Base-by-base conservation (phyloP, 2,113 vertebrate genomes). In the Heterotilapia buettikoferi region DNA sequence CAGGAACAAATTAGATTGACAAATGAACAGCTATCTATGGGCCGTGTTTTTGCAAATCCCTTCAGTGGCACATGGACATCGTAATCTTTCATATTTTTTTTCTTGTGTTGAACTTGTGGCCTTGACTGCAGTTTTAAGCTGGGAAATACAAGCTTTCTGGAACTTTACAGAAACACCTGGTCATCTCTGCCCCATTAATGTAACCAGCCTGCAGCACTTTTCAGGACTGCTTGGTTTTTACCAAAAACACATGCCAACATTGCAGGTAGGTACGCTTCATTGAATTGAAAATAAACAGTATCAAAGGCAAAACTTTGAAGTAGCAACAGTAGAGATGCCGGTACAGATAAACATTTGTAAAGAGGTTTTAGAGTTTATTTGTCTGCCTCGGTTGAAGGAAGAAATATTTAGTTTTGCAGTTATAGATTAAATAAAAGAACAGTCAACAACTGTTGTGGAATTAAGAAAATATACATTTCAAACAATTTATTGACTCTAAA, bases 241-340 rank as follows among this genome's bases (percentile, higher is more conserved):
- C 91, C 84, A 88, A 86, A 93, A 95, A 93, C 90, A 95, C 83
- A 89, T 52, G 80, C 81, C 76, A 82, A 78, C 80, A 71, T 83
- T 90, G 90, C 80, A 79, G 90, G 93, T 90, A 88, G 88, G 87
- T 87, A 92, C 66, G 86, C 85, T 84, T 90, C 68, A 54, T 85
- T 92, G 88, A 89, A 93, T 93, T 92, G 83, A 86, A 88, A 92
- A 89, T 90, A 94, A 93, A 93, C 91, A 93, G 10, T 84, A 88
- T 93, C 87, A 93, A 93, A 95, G 90, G 86, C 56, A 63, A 79
- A 86, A 86, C 85, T 73, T 82, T 93, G 84, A 89, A 85, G 80
- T 90, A 86, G 82, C 88, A 95, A 92, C 84, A 89, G 57, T 80
- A 76, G 40, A 87, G 85, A 92, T 90, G 83, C 11, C 57, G 80